Percentiles rank a stretch among this genome's conserved stretches.
Conservation (phyloP, 1,140 invertebrate species). For the Dufourea novaeangliae region DNA sequence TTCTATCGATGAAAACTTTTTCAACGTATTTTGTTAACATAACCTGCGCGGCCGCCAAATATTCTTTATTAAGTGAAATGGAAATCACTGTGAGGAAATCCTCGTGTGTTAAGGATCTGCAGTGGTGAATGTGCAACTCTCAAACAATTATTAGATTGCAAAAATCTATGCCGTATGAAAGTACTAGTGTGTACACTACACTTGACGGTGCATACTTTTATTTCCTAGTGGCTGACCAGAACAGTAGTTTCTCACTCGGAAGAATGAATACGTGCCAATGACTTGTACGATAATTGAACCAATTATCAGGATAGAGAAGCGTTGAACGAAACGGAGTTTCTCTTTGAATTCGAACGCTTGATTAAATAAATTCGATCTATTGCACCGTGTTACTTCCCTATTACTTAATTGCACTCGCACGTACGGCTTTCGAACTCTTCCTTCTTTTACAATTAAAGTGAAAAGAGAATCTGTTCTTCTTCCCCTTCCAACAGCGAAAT, state of each 20-base stretch:
- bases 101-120: conserved; percentile 22
- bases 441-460: not conserved
- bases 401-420: conserved; percentile 22
- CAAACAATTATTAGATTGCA: conserved; percentile 45
- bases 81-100: conserved; percentile 28
- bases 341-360: conserved; percentile 60
- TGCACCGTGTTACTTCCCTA: conserved; percentile 16
- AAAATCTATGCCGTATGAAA: conserved; percentile 26
- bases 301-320: conserved; percentile 57
- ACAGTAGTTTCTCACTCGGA: conserved; percentile 39
- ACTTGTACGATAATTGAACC: conserved; percentile 67
- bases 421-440: not conserved
- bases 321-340: conserved; percentile 51
- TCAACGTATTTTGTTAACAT: too few relatives aligned
- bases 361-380: conserved; percentile 59
- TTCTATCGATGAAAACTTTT: too few relatives aligned
- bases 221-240: conserved; percentile 6
- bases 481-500: not conserved
- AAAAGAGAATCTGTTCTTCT: not conserved
- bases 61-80: not conserved
- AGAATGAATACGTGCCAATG: conserved; percentile 58
- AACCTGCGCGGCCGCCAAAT: too few relatives aligned
- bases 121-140: conserved; percentile 5
- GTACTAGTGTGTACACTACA: not conserved
- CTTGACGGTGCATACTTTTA: conserved; percentile 1